Conservation (phyloP, 2,797 vertebrate genomes). For the Pelobates cultripes region DNA sequence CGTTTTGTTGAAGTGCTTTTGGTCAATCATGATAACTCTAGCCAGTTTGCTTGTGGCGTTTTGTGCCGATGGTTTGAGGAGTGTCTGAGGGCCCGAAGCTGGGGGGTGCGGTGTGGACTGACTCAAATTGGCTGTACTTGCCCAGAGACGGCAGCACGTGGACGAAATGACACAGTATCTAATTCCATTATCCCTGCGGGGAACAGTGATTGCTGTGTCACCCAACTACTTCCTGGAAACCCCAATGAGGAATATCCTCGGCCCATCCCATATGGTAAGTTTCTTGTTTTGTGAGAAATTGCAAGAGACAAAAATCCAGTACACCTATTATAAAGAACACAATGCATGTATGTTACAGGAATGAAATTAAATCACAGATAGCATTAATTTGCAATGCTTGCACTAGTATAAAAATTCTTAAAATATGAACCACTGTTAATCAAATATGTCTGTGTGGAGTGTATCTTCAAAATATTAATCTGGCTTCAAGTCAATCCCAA, state of each 20-base stretch:
- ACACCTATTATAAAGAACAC: too few species aligned
- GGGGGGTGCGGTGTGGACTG: conserved; percentile 83
- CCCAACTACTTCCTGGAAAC: conserved; percentile 87
- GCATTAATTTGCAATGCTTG: not conserved
- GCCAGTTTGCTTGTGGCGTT: conserved; percentile 94
- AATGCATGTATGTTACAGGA: too few species aligned
- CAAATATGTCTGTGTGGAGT: conserved; percentile 36
- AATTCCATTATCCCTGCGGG: conserved; percentile 68
- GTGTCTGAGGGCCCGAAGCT: conserved; percentile 77
- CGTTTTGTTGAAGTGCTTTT: conserved; percentile 92
- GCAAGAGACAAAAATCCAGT: not conserved
- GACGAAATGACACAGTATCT: conserved; percentile 73
- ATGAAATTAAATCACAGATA: too few species aligned
- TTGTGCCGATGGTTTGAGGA: conserved; percentile 96
- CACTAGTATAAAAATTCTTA: conserved; percentile 25
- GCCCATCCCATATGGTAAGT: conserved; percentile 86
- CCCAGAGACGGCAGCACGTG: conserved; percentile 73
- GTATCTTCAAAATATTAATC: too few species aligned
- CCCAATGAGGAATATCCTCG: conserved; percentile 86
- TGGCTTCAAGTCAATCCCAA: conserved; percentile 29
- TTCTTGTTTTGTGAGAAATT: not conserved
- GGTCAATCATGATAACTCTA: conserved; percentile 98
- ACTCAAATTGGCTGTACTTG: conserved; percentile 93
- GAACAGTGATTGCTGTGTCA: conserved; percentile 81
- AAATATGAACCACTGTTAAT: conserved; percentile 42